phyloP scores from a whole-genome alignment of 2,113 vertebrate genomes.

The Petrocephalus microphthalmus region DNA sequence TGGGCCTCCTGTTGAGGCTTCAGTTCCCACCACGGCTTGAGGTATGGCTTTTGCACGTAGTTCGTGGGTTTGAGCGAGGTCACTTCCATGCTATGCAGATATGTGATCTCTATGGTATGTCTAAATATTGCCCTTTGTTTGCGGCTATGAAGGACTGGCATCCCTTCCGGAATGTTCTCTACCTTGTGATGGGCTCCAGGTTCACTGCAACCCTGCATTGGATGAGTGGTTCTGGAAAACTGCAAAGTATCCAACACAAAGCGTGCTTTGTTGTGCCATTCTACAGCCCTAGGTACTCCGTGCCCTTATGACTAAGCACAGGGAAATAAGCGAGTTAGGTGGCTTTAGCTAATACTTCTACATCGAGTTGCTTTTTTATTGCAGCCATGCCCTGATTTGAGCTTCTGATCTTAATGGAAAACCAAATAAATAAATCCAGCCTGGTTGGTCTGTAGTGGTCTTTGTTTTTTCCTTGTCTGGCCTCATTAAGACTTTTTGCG shows the following conservation, averaged over 20 bases:
- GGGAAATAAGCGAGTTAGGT: not conserved
- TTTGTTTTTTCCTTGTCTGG: not conserved
- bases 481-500: not conserved
- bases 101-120: not conserved
- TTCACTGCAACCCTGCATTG: not conserved
- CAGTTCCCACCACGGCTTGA: not conserved
- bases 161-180: not conserved
- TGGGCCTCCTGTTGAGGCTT: not conserved
- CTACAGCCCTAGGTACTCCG: not conserved
- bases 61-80: not conserved
- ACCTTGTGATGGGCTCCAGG: not conserved
- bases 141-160: not conserved
- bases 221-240: not conserved
- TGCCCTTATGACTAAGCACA: not conserved
- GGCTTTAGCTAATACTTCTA: not conserved
- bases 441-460: not conserved
- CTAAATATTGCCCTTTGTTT: not conserved
- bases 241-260: not conserved
- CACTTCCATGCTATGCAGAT: not conserved
- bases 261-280: not conserved
- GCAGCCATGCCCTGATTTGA: not conserved
- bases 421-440: not conserved
- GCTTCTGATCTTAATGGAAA: not conserved
- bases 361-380: not conserved
- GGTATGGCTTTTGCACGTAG: not conserved